Base-by-base conservation (phyloP, 2,113 vertebrate genomes). In the Acanthisitta chloris region DNA sequence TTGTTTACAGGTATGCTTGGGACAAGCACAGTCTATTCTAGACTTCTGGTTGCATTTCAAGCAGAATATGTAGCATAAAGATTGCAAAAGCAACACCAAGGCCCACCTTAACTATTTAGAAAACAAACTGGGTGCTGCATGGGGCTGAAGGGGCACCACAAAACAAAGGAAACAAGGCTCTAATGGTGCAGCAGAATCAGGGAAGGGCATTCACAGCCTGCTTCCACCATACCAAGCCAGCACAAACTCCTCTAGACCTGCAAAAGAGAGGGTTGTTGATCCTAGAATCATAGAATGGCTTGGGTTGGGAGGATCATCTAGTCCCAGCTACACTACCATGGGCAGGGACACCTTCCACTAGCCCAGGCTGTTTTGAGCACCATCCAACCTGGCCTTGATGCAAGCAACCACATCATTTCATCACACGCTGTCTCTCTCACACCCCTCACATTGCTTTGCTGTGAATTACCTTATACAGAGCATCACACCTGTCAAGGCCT, bases 31-130 rank as follows among this genome's bases (percentile, higher is more conserved):
- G n/a, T 9, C 11, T 28, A 36, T 71, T 59, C 8, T 2, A 76
- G 43, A 61, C 54, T 69, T 86, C 1, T 61, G 54, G 80, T 67
- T 86, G 76, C 62, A 34, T 70, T 83, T 91, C 86, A 94, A 86
- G 59, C n/a, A 61, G 24, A 18, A 21, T 7, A 36, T 34, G 66
- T 20, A 64, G 40, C 54, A 55, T 54, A 29, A 46, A 86, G 54
- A 69, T 16, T 64, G 40, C 52, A 62, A 43, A 78, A 86, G 46
- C 59, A 81, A 87, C n/a, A 58, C 8, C 3, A 29, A 71, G 57
- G 28, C 43, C 66, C 18, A 25, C 23, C 34, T 82, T 8, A 19
- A 64, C 25, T 58, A 25, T 48, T 70, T 11, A 45, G 42, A 67
- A 94, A 86, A 77, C 38, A 64, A 94, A 62, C 1, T 10, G n/a